A percentile compares a stretch with the other conserved stretches of the same genome.
These are phyloP conservation scores for Sphaeridia pumilis DNA, from an alignment of 2,888 invertebrate genomes.

Conservation along the genomic window DNA sequence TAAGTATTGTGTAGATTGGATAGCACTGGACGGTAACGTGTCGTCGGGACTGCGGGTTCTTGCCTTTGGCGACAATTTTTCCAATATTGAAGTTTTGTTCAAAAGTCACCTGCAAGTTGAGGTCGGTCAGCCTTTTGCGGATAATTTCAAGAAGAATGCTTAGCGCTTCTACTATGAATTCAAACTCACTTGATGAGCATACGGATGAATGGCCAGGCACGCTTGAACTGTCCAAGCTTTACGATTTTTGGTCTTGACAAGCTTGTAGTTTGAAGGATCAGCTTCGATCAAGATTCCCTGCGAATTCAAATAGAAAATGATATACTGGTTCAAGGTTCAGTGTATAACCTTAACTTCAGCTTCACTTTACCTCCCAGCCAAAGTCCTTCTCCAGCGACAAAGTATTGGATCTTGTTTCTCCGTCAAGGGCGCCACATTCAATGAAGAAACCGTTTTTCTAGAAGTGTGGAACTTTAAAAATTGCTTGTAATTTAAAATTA, in stretches of 20 bases:
- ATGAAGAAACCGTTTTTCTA: constrained; percentile 27
- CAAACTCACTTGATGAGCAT: constrained; percentile 25
- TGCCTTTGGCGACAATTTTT: background rate
- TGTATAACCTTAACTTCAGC: background rate
- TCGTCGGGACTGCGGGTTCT: background rate
- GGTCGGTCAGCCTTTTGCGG: background rate
- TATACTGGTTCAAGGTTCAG: background rate
- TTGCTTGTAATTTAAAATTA: background rate
- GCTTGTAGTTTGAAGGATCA: constrained; percentile 38
- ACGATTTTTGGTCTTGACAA: constrained; percentile 37
- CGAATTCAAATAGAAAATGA: constrained; percentile 24
- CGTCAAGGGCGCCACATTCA: constrained; percentile 39
- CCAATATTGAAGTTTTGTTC: constrained; percentile 9
- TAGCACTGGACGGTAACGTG: constrained; percentile 38
- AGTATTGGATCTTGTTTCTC: constrained; percentile 41
- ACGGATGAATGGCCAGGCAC: constrained; percentile 36
- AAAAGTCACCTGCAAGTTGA: constrained; percentile 4
- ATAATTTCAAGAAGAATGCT: no score
- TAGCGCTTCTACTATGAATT: background rate
- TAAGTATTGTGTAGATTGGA: constrained; percentile 39
- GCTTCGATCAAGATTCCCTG: constrained; percentile 39
- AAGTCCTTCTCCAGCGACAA: constrained; percentile 39
- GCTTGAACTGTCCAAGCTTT: constrained; percentile 38
- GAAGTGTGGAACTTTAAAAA: background rate
- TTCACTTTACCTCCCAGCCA: constrained; percentile 36